A percentile compares a stretch with the other conserved stretches of the same genome.
phyloP scores from a whole-genome alignment of 2,888 invertebrate species.

The Mimas tiliae region DNA sequence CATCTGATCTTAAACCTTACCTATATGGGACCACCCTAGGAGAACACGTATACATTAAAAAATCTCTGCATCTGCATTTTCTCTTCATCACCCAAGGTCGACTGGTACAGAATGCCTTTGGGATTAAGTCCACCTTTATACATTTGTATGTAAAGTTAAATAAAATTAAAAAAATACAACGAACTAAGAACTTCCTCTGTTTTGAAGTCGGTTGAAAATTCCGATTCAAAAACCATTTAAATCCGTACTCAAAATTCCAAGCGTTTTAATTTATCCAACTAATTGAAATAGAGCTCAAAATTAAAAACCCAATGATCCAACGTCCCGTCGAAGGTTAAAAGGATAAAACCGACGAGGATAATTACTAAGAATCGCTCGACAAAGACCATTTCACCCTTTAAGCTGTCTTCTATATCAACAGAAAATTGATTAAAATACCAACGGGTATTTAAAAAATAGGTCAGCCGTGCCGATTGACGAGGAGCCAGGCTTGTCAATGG shows the following conservation, averaged over 20 bases:
- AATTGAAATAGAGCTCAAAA: conserved; percentile 23
- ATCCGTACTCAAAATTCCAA: not conserved
- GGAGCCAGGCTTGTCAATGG: conserved; percentile 1
- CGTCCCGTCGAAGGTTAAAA: conserved; percentile 3
- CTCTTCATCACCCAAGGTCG: no score
- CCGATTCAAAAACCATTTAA: no score
- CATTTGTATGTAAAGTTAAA: no score
- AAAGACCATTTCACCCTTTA: conserved; percentile 21
- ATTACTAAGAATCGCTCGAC: conserved; percentile 21
- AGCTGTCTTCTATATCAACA: conserved; percentile 24
- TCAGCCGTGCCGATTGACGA: conserved; percentile 17
- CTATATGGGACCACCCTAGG: no score
- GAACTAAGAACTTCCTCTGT: no score
- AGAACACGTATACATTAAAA: no score
- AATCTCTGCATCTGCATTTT: no score
- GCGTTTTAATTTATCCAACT: conserved; percentile 2
- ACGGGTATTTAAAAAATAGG: conserved; percentile 26
- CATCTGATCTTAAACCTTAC: no score
- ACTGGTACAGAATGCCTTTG: no score
- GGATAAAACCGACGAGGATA: conserved; percentile 16
- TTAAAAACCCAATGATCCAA: conserved; percentile 23
- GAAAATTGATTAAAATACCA: conserved; percentile 28
- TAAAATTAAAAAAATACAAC: no score
- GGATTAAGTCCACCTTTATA: no score
- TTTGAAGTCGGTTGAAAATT: no score